These are phyloP conservation scores for Hydrozoanthus gracilis DNA, from an alignment of 92 coral and sea anemone genomes.

Conservation along the genomic window DNA sequence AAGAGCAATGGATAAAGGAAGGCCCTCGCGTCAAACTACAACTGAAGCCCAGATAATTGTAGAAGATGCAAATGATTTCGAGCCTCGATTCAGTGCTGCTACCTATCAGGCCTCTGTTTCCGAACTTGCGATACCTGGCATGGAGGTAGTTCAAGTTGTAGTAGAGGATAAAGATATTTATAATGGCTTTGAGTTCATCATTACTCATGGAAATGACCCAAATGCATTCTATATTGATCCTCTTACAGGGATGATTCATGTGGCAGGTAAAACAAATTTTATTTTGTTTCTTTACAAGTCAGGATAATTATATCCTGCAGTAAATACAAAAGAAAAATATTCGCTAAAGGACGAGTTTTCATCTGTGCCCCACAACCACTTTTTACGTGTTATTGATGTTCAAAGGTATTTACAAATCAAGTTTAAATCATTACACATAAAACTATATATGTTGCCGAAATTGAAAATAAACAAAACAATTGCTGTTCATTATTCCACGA, in stretches of 20 bases:
- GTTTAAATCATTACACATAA: too few relatives aligned
- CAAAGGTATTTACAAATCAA: too few relatives aligned
- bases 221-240: constrained; percentile 86
- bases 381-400: too few relatives aligned
- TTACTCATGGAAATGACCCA: constrained; percentile 84
- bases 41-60: constrained; percentile 65
- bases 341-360: too few relatives aligned
- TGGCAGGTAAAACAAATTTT: constrained; percentile 59
- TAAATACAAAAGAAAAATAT: too few relatives aligned
- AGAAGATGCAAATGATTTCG: constrained; percentile 80
- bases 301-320: too few relatives aligned
- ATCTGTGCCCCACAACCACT: too few relatives aligned
- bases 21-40: constrained; percentile 68
- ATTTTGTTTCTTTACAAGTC: too few relatives aligned
- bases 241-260: constrained; percentile 65
- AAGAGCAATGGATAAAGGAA: constrained; percentile 84
- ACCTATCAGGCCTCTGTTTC: constrained; percentile 71
- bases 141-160: constrained; percentile 64
- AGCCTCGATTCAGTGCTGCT: constrained; percentile 62
- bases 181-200: constrained; percentile 69
- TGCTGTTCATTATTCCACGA: too few relatives aligned
- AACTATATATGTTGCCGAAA: too few relatives aligned
- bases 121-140: constrained; percentile 78
- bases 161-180: constrained; percentile 78
- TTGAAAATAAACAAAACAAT: too few relatives aligned